Conservation (phyloP, 2,797 vertebrate species). For the Darevskia mixta region DNA sequence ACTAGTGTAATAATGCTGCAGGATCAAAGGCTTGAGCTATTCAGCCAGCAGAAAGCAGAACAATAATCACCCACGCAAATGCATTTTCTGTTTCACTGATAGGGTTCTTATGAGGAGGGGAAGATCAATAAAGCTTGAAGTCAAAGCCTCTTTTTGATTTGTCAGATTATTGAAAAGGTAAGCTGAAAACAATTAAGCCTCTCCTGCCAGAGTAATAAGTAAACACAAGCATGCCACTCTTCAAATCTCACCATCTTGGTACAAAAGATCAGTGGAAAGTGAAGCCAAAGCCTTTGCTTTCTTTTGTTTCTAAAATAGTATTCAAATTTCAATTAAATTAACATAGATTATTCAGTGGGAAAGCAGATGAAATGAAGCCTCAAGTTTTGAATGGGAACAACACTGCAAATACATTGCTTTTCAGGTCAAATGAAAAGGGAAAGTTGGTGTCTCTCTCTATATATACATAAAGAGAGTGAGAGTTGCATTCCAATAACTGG, state of each 20-base stretch:
- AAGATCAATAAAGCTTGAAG: conserved; percentile 63
- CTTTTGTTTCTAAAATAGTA: conserved; percentile 40
- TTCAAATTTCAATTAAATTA: conserved; percentile 75
- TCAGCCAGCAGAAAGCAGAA: conserved; percentile 52
- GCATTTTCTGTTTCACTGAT: conserved; percentile 49
- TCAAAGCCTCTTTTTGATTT: conserved; percentile 62
- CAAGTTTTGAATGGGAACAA: conserved; percentile 66
- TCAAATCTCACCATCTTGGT: conserved; percentile 69
- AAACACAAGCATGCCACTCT: conserved; percentile 50
- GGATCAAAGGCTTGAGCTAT: conserved; percentile 27
- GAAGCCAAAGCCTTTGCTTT: conserved; percentile 59
- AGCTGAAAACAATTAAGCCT: conserved; percentile 46
- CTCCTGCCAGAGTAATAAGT: conserved; percentile 54
- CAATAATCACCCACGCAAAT: conserved; percentile 56
- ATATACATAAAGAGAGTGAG: background rate
- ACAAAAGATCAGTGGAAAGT: conserved; percentile 64
- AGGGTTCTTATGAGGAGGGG: conserved; percentile 55
- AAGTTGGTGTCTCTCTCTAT: conserved; percentile 60
- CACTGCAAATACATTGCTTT: conserved; percentile 75
- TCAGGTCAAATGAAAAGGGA: conserved; percentile 66
- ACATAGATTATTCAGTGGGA: conserved; percentile 72
- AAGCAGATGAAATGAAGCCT: conserved; percentile 67
- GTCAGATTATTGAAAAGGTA: conserved; percentile 67
- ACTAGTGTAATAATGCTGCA: conserved; percentile 19
- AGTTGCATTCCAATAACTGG: conserved; percentile 69